Conservation (phyloP, 2,797 vertebrate species). For the Xiphophorus birchmanni region DNA sequence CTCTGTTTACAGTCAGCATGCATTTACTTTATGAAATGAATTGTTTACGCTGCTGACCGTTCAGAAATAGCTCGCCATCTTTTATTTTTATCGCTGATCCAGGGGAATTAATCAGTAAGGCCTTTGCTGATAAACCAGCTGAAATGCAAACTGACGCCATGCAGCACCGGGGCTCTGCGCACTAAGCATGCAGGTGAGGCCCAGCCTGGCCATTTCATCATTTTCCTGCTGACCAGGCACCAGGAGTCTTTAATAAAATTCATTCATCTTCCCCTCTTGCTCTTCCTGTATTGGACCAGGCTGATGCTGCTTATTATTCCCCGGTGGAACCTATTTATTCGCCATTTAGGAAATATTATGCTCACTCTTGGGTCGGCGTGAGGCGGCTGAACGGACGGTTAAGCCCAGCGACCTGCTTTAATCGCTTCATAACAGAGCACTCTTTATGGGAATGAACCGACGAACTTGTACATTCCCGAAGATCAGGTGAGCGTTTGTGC, state of each 20-base stretch:
- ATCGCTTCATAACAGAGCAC: slow-evolving; percentile 36
- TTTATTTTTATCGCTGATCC: not conserved
- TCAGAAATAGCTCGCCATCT: not conserved
- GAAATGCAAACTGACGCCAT: slow-evolving; percentile 24
- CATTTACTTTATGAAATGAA: not conserved
- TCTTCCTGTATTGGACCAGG: slow-evolving; percentile 57
- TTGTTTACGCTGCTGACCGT: not conserved
- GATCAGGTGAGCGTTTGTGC: no score
- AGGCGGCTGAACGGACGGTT: slow-evolving; percentile 43
- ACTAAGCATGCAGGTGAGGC: slow-evolving; percentile 29
- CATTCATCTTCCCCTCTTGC: slow-evolving; percentile 65
- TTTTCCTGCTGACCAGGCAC: slow-evolving; percentile 70
- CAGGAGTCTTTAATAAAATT: slow-evolving; percentile 66
- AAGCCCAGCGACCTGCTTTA: slow-evolving; percentile 44
- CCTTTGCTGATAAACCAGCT: slow-evolving; percentile 29
- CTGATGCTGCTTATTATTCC: slow-evolving; percentile 63
- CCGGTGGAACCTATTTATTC: slow-evolving; percentile 63
- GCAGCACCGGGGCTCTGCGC: slow-evolving; percentile 7
- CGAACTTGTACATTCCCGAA: not conserved
- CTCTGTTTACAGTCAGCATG: not conserved
- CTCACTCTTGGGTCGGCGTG: slow-evolving; percentile 49
- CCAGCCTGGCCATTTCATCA: slow-evolving; percentile 44
- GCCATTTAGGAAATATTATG: slow-evolving; percentile 56
- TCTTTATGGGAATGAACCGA: not conserved
- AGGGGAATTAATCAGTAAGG: slow-evolving; percentile 16